A percentile compares a stretch with the other conserved stretches of the same genome.
These are phyloP conservation scores for Troglohyphantes excavatus DNA, from an alignment of 2,888 invertebrate species.

Conservation along the genomic window DNA sequence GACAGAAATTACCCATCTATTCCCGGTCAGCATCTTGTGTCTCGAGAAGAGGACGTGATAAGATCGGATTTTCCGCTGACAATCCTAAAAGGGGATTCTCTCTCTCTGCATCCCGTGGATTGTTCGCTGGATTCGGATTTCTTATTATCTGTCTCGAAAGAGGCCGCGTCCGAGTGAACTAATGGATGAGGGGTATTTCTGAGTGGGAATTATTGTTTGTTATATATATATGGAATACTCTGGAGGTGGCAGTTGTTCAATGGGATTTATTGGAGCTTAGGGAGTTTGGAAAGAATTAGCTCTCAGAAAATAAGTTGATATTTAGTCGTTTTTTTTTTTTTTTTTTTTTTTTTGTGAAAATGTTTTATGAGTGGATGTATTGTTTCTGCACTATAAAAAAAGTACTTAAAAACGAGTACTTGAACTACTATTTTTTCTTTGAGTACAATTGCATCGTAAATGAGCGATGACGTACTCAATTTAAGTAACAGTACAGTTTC, in stretches of 20 bases:
- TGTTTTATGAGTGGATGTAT: too few relatives aligned
- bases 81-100: neutral
- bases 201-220: neutral
- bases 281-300: too few relatives aligned
- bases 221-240: neutral
- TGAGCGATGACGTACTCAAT: too few relatives aligned
- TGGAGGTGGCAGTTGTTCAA: neutral
- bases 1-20: neutral
- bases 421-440: too few relatives aligned
- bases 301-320: too few relatives aligned
- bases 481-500: too few relatives aligned
- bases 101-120: neutral
- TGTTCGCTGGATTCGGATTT: constrained; percentile 1
- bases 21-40: neutral
- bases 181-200: neutral
- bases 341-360: too few relatives aligned
- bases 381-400: too few relatives aligned
- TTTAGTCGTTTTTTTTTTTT: too few relatives aligned
- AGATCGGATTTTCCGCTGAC: constrained; percentile 40
- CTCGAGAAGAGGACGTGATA: constrained; percentile 10
- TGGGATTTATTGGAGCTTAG: neutral
- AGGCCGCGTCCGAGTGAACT: constrained; percentile 2
- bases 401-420: too few relatives aligned
- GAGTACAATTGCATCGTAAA: too few relatives aligned
- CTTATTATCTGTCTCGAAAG: neutral